Base-by-base conservation (phyloP, 1,140 invertebrate species). In the Riptortus pedestris region DNA sequence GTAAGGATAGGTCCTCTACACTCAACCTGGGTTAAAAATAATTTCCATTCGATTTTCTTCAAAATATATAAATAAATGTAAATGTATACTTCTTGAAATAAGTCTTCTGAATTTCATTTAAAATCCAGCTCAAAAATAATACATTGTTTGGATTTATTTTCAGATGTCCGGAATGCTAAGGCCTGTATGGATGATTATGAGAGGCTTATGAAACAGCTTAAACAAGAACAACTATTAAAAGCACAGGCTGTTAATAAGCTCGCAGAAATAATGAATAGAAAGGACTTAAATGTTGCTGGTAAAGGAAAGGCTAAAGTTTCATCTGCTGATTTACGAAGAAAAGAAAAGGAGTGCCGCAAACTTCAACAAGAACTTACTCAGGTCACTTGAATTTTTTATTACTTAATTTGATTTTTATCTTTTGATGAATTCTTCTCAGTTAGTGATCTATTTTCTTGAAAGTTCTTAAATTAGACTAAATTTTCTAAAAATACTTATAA, bases 171-270 rank as follows among this genome's bases (percentile, higher is more conserved):
- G 9, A 81, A 83, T 63, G 76, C 82, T 59, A 79, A 81, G 47
- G 77, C 74, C 27, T 80, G 82, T 69, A 85, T 83, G 60, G 88
- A 89, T 65, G 91, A 96, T 71, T 80, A 92, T 7, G 87, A 91
- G 64, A 87, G 88, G 71, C 76, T 97, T 65, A 83, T 81, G 69
- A 90, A 87, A 72, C 91, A 92, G 75, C 78, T 95, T 65, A 87
- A 93, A 71, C 90, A 87, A 31, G 94, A 98, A 76, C 86, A 87
- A 71, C 75, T 96, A 68, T 79, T 93, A 64, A 94, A 93, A 73
- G 84, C 88, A 70, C 88, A 95, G 75, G 95, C 95, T 55, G 92
- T 98, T 29, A 96, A 96, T 75, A 98, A 98, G 74, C 78, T 98
- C 51, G 91, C 93, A 4, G 94, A 98, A 76, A 91, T 98, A 24